Conservation (phyloP, 2,797 vertebrate species). For the Sandelia bainsii region DNA sequence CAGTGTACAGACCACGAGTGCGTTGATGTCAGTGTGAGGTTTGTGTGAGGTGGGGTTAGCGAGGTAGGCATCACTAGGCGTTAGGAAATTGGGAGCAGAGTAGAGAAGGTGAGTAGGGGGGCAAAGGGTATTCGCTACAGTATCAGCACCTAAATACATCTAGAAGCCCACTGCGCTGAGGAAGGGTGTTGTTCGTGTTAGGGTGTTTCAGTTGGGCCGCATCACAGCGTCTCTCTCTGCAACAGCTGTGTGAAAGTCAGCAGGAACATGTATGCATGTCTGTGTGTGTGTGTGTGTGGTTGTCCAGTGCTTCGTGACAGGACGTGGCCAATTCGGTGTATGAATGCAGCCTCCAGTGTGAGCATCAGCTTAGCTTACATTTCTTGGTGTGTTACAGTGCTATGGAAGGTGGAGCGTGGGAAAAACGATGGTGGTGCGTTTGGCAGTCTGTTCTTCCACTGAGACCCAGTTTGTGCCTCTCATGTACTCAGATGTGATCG, state of each 20-base stretch:
- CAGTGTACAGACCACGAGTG: conserved; percentile 1
- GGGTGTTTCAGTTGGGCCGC: conserved; percentile 41
- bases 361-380: conserved; percentile 63
- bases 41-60: conserved; percentile 28
- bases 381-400: conserved; percentile 40
- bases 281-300: conserved; percentile 33
- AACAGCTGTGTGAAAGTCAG: conserved; percentile 67
- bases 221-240: conserved; percentile 51
- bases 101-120: not conserved
- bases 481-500: not conserved
- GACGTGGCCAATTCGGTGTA: conserved; percentile 56
- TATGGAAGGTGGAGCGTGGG: conserved; percentile 23
- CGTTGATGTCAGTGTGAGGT: not conserved
- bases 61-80: conserved; percentile 72
- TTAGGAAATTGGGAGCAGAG: conserved; percentile 26
- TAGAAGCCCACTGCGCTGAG: conserved; percentile 66
- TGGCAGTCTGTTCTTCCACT: not conserved
- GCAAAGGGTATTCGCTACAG: conserved; percentile 63
- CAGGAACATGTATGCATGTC: conserved; percentile 47
- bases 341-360: conserved; percentile 72
- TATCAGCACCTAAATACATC: conserved; percentile 73
- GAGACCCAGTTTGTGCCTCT: not conserved
- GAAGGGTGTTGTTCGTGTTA: conserved; percentile 42
- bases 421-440: conserved; percentile 14
- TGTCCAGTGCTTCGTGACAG: conserved; percentile 67